Evolutionary conservation across 2,113 vertebrate genomes (phyloP).

Genomic region (Calyptomena viridis): DNA sequence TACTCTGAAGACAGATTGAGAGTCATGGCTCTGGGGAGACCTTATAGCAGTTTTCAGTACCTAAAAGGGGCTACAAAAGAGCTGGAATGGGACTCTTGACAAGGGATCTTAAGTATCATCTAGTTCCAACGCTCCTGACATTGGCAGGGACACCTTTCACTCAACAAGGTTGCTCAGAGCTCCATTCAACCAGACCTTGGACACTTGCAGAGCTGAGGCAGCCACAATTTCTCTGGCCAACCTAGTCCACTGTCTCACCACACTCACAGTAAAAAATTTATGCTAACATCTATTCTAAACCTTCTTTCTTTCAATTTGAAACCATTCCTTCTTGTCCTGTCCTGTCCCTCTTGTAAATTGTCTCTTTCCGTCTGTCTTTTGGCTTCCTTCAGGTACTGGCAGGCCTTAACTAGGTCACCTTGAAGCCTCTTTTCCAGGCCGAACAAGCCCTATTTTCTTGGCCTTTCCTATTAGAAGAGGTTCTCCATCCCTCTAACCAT

Average conservation of each 20-base stretch:
- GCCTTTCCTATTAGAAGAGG: not conserved
- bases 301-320: not conserved
- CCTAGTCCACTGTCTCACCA: not conserved
- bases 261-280: not conserved
- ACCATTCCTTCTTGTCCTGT: not conserved
- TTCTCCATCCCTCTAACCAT: not conserved
- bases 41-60: not conserved
- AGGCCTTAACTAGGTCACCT: rapidly evolving
- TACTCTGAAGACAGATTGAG: not conserved
- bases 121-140: not conserved
- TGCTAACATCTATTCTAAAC: not conserved
- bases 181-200: not conserved
- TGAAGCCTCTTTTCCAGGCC: not conserved
- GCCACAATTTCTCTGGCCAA: not conserved
- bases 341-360: not conserved
- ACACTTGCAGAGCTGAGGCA: not conserved
- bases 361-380: not conserved
- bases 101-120: not conserved
- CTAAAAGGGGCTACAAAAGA: not conserved
- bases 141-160: rapidly evolving
- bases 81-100: not conserved
- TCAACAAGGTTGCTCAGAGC: not conserved
- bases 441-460: not conserved
- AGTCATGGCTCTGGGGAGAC: not conserved
- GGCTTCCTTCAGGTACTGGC: not conserved